Percentiles rank a stretch among this genome's conserved stretches.
Evolutionary conservation across 2,888 invertebrate genomes (phyloP).

Genomic region (Zygothrica quintamaculata): DNA sequence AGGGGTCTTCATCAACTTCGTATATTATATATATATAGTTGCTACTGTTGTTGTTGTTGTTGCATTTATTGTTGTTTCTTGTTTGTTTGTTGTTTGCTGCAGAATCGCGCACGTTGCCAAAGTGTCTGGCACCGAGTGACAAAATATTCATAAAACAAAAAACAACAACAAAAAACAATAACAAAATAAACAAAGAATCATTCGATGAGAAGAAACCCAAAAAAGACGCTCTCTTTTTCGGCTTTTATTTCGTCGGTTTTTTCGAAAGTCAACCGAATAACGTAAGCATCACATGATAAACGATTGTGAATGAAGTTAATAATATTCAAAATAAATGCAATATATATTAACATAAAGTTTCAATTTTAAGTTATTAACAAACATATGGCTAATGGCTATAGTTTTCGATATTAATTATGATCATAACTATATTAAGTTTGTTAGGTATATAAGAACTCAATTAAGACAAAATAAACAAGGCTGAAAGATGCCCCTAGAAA

Average conservation of each 20-base stretch:
- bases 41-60: conserved; percentile 14
- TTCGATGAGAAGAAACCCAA: background rate
- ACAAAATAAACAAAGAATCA: conserved; percentile 25
- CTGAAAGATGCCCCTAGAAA: too few species aligned
- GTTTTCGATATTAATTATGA: too few species aligned
- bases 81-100: conserved; percentile 4
- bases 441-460: too few species aligned
- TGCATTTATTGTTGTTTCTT: background rate
- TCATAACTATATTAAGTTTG: too few species aligned
- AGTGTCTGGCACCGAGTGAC: conserved; percentile 62
- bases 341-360: too few species aligned
- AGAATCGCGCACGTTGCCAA: conserved; percentile 51
- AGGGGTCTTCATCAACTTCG: conserved; percentile 50
- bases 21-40: conserved; percentile 44
- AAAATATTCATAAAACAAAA: conserved; percentile 50
- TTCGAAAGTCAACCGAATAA: conserved; percentile 37
- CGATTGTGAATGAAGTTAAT: conserved; percentile 4
- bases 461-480: too few species aligned
- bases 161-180: conserved; percentile 19
- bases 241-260: conserved; percentile 1
- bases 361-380: too few species aligned
- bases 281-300: background rate
- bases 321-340: background rate
- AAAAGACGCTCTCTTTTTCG: conserved; percentile 34
- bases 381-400: too few species aligned